These are phyloP conservation scores for Tetanocera ferruginea DNA, from an alignment of 2,888 invertebrate species.

Conservation along the genomic window DNA sequence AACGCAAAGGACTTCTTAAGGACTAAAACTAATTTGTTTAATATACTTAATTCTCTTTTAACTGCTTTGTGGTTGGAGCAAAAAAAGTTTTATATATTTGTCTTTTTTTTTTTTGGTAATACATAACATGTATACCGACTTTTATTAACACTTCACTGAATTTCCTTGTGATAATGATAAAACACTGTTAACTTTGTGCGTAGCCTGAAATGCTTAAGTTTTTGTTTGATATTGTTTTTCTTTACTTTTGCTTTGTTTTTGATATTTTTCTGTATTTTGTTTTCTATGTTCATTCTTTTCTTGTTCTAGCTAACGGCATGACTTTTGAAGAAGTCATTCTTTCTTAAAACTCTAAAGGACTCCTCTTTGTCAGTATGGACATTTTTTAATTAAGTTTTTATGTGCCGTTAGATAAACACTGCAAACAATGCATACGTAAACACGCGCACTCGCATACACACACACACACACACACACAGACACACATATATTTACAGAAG, in stretches of 20 bases:
- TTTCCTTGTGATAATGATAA: not conserved
- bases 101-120: not conserved
- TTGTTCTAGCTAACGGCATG: not conserved
- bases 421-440: not conserved
- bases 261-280: not conserved
- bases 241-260: too few species aligned
- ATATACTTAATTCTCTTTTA: not conserved
- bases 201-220: not conserved
- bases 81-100: not conserved
- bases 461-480: not conserved
- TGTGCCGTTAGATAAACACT: not conserved
- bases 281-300: not conserved
- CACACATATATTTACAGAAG: not conserved
- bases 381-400: constrained; percentile 33
- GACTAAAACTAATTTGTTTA: not conserved
- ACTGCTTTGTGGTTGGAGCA: constrained; percentile 4
- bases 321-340: not conserved
- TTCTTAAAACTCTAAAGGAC: not conserved
- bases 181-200: not conserved
- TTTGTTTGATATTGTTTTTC: not conserved
- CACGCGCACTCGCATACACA: not conserved
- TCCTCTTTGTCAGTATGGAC: not conserved
- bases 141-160: constrained; percentile 9
- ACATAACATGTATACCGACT: not conserved
- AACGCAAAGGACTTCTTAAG: not conserved